Base-by-base conservation (phyloP, 2,797 vertebrate genomes). In the Cyclopterus lumpus region DNA sequence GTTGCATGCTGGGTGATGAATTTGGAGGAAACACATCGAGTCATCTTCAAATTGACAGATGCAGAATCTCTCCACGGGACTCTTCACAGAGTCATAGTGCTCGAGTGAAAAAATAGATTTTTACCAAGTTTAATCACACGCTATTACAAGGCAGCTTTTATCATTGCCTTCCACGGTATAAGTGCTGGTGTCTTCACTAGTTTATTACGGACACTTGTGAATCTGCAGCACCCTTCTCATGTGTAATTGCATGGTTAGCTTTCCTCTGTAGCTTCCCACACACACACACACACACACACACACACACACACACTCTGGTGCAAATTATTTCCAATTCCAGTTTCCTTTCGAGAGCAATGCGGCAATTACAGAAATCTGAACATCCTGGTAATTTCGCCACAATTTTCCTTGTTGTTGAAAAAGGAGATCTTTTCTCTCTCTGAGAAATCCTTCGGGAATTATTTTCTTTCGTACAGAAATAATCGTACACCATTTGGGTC, bases 281-380 rank as follows among this genome's bases (percentile, higher is more conserved):
- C 42, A 46, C 42, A 44, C 42, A 44, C 42, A 44, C 42, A 44
- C 42, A 44, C 42, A 44, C 42, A 44, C 42, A 44, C 8, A 42
- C 38, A 42, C 38, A 42, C 38, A 42, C 38, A 91, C 91, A 85
- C 88, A 81, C 92, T 89, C 79, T 48, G 69, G 42, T 30, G 82
- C 63, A 88, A 94, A 93, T 94, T 89, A 93, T 92, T 93, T 89
- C 77, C 88, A 91, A 90, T 92, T 85, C 87, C 79, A 78, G 86
- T 78, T 86, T 86, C 74, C 81, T 86, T 89, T 93, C 44, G 49
- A 95, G 92, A 92, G 93, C 83, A 46, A 84, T n/a, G 73, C 86
- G 84, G 84, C 91, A 93, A 93, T 94, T 92, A 93, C 84, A 91
- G 89, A 89, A 86, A 91, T 84, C 82, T 88, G 85, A 89, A 88